Base-by-base conservation (phyloP, 1,140 invertebrate genomes). In the Trialeurodes vaporariorum region DNA sequence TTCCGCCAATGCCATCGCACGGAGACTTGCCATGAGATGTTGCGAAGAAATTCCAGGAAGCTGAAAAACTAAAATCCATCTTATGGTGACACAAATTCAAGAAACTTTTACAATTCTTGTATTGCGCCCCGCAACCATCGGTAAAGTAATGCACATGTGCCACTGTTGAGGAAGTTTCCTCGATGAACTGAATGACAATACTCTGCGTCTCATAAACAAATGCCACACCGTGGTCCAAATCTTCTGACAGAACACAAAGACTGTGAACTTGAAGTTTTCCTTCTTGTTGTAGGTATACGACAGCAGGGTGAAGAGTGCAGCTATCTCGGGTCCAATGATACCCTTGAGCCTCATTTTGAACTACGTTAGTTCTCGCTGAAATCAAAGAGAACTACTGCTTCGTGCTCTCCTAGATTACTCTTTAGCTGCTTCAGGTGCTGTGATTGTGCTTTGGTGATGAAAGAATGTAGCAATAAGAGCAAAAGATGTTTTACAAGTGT, bases 31-130 rank as follows among this genome's bases (percentile, higher is more conserved):
- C 74, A 69, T 77, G 76, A 12, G 69, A 61, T 21, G 75, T 75
- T 12, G 73, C 73, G 70, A 71, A 75, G 68, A 73, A 77, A 62
- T 76, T 67, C 73, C 74, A 76, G 59, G 72, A 70, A 21, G 70
- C 71, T 25, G 25, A 23, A 1, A 74, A 58, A 11, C 67, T 69
- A 68, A 71, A 75, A 68, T 75, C 71, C 26, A 58, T 12, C 63
- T 69, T 61, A 66, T 70, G 61, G 25, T 61, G 61, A 69, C 65
- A 67, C 1, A 69, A 21, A 61, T 70, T 67, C 1, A 40, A 2
- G 27, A 70, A 61, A 49, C 67, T 70, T 64, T 64, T 64, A 58
- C 62, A 67, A 25, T 70, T 70, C 58, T 70, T 67, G 27, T 70
- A 70, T 67, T 67, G 66, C 21, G 13, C 58, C 24, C 58, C 64